These are phyloP conservation scores for Atherix ibis DNA, from an alignment of 2,888 invertebrate species.

Conservation along the genomic window DNA sequence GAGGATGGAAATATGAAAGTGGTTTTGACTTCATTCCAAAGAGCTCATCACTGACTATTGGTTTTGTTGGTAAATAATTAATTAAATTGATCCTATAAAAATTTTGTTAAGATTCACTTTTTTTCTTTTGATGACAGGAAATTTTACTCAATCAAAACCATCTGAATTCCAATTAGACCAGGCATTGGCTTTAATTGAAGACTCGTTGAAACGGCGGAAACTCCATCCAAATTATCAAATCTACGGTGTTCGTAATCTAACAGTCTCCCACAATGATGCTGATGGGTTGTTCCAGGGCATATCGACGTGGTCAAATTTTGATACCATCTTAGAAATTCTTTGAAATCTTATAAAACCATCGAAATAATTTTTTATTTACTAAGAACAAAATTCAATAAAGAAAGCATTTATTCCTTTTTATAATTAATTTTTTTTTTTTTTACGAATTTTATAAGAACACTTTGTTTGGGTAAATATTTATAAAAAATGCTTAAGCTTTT, in stretches of 20 bases:
- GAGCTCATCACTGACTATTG: constrained; percentile 26
- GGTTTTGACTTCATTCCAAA: constrained; percentile 18
- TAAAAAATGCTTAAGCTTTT: too few relatives aligned
- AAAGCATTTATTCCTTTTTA: too few relatives aligned
- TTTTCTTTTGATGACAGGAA: constrained; percentile 14
- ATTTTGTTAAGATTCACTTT: background rate
- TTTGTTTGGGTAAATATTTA: too few relatives aligned
- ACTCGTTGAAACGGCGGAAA: constrained; percentile 18
- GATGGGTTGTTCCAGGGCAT: constrained; percentile 16
- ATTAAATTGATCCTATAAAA: background rate
- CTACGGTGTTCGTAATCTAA: constrained; percentile 14
- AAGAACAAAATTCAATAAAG: too few relatives aligned
- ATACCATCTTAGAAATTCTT: constrained; percentile 13
- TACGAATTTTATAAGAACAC: too few relatives aligned
- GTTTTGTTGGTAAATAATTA: constrained; percentile 32
- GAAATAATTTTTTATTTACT: too few relatives aligned
- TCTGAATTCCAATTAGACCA: constrained; percentile 14
- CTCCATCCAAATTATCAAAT: constrained; percentile 15
- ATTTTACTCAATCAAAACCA: constrained; percentile 18
- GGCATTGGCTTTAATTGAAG: constrained; percentile 19
- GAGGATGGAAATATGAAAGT: constrained; percentile 34
- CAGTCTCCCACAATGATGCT: constrained; percentile 14
- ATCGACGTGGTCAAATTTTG: constrained; percentile 17
- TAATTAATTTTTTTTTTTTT: too few relatives aligned
- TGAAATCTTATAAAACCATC: too few relatives aligned